Conservation (phyloP, 2,113 vertebrate genomes). For the Leiothrix lutea region DNA sequence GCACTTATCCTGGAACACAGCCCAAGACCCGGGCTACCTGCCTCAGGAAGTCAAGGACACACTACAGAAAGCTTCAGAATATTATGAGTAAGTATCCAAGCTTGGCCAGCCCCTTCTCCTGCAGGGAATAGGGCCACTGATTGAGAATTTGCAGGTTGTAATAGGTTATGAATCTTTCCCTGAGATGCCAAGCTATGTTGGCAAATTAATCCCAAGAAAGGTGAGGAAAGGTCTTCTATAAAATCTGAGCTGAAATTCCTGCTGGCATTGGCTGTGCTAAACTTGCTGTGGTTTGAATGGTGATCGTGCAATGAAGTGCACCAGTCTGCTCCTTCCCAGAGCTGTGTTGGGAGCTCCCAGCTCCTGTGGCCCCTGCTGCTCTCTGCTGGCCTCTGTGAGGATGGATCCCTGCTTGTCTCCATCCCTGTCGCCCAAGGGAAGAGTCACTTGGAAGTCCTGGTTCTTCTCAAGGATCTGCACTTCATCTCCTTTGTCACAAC, state of each 20-base stretch:
- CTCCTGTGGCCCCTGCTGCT: conserved; percentile 35
- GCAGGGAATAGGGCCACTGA: neutral
- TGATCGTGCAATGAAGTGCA: neutral
- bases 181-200: neutral
- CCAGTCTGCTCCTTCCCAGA: neutral
- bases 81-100: conserved; percentile 86
- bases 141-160: neutral
- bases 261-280: neutral
- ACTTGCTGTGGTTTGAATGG: neutral
- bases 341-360: neutral
- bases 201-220: neutral
- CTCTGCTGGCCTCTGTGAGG: conserved; percentile 35
- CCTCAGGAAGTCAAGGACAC: conserved; percentile 85
- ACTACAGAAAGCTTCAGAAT: conserved; percentile 86
- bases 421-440: neutral
- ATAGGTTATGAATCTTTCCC: neutral
- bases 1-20: conserved; percentile 86
- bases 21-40: conserved; percentile 87
- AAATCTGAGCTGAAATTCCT: neutral
- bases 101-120: neutral
- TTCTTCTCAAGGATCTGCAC: neutral
- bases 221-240: neutral
- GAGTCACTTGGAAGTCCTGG: neutral
- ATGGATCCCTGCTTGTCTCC: neutral
- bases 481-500: neutral